These are phyloP conservation scores for Aurelia aurita complex sp. Pacific DNA, from an alignment of 30 jellyfish, hydroid and myxozoan genomes.

Conservation along the genomic window DNA sequence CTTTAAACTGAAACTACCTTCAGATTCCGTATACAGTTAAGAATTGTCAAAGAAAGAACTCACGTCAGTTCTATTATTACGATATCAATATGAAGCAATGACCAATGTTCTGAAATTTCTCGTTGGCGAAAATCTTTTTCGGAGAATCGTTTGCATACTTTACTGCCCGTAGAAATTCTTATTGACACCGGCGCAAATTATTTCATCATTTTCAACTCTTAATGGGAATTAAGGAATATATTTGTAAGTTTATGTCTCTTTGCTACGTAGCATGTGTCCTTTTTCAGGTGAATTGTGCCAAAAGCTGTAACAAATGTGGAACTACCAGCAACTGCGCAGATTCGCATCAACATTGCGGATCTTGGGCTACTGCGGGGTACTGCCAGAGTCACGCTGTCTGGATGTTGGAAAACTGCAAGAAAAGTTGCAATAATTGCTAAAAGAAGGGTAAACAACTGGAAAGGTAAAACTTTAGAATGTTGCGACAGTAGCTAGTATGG, in stretches of 20 bases:
- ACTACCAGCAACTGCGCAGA: conserved; percentile 24
- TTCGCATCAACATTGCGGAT: conserved; percentile 37
- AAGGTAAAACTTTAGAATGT: neutral
- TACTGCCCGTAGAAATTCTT: too few relatives aligned
- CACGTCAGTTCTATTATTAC: too few relatives aligned
- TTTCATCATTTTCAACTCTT: neutral
- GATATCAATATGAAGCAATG: too few relatives aligned
- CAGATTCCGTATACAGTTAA: too few relatives aligned
- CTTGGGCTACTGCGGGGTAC: conserved; percentile 65
- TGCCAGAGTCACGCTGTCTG: conserved; percentile 57
- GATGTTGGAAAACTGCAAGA: conserved; percentile 68
- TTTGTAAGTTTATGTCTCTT: neutral
- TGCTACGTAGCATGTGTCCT: too few relatives aligned
- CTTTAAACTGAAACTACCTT: too few relatives aligned
- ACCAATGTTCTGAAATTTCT: too few relatives aligned
- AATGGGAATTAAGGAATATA: neutral
- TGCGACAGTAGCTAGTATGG: too few relatives aligned
- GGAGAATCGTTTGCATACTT: too few relatives aligned
- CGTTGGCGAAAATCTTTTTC: too few relatives aligned
- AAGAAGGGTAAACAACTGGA: neutral
- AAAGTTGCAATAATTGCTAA: conserved; percentile 69
- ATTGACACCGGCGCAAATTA: too few relatives aligned
- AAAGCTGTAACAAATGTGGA: conserved; percentile 46
- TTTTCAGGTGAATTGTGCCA: conserved; percentile 27
- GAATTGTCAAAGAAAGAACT: too few relatives aligned